Evolutionary conservation across 2,797 vertebrate genomes (phyloP).

Genomic region (Chelon auratus): DNA sequence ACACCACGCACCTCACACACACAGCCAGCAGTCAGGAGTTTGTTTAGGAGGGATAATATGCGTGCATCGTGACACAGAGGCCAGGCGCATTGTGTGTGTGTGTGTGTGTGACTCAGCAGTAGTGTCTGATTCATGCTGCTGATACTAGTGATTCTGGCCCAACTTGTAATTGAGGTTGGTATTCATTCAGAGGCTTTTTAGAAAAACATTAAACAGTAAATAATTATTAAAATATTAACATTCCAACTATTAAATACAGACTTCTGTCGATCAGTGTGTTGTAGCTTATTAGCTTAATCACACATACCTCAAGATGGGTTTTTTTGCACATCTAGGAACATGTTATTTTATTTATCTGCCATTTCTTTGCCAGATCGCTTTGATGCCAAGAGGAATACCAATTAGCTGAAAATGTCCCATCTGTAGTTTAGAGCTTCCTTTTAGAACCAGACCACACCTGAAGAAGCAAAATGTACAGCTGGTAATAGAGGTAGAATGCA

Average conservation of each 20-base stretch:
- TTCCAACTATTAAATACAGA: not conserved
- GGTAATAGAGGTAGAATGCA: constrained; percentile 3
- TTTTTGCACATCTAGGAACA: constrained; percentile 42
- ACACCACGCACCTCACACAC: constrained; percentile 36
- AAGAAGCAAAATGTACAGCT: constrained; percentile 5
- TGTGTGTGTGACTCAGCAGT: constrained; percentile 43
- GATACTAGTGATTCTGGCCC: constrained; percentile 48
- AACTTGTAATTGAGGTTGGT: constrained; percentile 60
- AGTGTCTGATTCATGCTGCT: constrained; percentile 61
- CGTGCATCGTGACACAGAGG: constrained; percentile 52
- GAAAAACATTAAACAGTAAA: constrained; percentile 16
- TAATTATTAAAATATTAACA: too few relatives aligned
- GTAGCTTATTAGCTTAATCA: constrained; percentile 14
- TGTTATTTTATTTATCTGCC: constrained; percentile 58
- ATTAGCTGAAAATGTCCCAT: constrained; percentile 60
- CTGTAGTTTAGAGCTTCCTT: constrained; percentile 47
- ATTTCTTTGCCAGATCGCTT: constrained; percentile 43
- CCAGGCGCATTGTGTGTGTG: constrained; percentile 37
- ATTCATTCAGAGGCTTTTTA: constrained; percentile 40
- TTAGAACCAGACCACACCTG: constrained; percentile 35
- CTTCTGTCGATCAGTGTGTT: not conserved
- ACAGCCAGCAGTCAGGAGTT: constrained; percentile 61
- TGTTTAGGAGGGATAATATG: constrained; percentile 26
- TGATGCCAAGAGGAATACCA: constrained; percentile 54
- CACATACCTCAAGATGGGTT: constrained; percentile 22